phyloP scores from a whole-genome alignment of 2,113 vertebrate genomes.

The Malaclemys terrapin region DNA sequence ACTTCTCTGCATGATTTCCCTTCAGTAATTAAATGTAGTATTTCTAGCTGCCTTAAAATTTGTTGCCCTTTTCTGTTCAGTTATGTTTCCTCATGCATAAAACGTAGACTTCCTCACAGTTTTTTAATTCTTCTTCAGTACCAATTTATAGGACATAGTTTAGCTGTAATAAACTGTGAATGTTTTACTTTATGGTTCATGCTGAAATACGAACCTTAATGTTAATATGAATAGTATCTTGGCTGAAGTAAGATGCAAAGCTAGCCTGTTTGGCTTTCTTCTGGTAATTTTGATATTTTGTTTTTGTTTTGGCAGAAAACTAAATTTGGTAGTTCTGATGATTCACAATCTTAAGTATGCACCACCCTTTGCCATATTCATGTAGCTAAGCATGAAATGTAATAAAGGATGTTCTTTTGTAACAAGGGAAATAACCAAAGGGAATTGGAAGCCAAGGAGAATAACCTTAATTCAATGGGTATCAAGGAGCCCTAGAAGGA shows the following conservation, averaged over 20 bases:
- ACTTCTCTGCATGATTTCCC: conserved; percentile 80
- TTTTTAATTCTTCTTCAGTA: conserved; percentile 74
- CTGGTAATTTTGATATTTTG: background rate
- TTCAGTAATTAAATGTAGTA: conserved; percentile 81
- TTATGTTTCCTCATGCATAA: conserved; percentile 76
- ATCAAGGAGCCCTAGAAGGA: background rate
- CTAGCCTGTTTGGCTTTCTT: background rate
- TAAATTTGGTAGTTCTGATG: background rate
- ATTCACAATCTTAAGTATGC: background rate
- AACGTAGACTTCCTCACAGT: conserved; percentile 60
- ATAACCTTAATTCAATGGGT: background rate
- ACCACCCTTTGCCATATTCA: background rate
- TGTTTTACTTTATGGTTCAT: conserved; percentile 60
- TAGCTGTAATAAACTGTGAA: conserved; percentile 55
- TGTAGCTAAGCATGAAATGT: background rate
- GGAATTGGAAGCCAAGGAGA: background rate
- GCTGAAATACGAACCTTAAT: conserved; percentile 42
- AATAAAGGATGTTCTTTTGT: background rate
- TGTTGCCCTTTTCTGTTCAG: conserved; percentile 77
- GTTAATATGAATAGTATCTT: conserved; percentile 16
- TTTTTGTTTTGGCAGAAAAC: conserved; percentile 8
- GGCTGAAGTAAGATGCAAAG: background rate
- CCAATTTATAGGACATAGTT: conserved; percentile 63
- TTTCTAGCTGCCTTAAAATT: conserved; percentile 80
- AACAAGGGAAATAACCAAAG: background rate